These are phyloP conservation scores for Wiebesia pumilae DNA, from an alignment of 1,140 invertebrate genomes.

Conservation along the genomic window DNA sequence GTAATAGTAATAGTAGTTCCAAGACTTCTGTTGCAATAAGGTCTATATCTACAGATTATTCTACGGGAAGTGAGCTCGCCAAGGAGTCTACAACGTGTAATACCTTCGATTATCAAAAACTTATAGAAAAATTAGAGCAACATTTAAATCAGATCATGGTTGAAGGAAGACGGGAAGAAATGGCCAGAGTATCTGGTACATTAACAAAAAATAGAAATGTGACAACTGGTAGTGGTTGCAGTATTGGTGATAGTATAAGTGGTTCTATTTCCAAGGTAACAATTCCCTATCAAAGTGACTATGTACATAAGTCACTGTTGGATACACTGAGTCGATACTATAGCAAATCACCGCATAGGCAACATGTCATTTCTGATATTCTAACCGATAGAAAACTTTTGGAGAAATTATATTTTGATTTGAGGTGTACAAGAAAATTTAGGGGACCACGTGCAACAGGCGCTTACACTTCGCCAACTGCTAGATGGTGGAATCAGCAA, in stretches of 20 bases:
- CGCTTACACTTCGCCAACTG: slow-evolving; percentile 68
- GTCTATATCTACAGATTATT: slow-evolving; percentile 25
- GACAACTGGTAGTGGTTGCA: background rate
- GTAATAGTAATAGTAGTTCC: background rate
- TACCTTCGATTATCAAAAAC: slow-evolving; percentile 78
- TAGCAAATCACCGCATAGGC: slow-evolving; percentile 78
- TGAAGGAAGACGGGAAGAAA: slow-evolving; percentile 60
- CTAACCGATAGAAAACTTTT: slow-evolving; percentile 82
- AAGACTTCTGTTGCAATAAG: slow-evolving; percentile 18
- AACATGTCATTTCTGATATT: slow-evolving; percentile 82
- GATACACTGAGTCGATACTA: slow-evolving; percentile 82
- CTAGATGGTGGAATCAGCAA: slow-evolving; percentile 66
- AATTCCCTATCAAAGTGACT: slow-evolving; percentile 74
- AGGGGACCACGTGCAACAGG: slow-evolving; percentile 74
- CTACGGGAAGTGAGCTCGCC: slow-evolving; percentile 15
- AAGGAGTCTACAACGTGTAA: slow-evolving; percentile 55
- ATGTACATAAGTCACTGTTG: slow-evolving; percentile 78
- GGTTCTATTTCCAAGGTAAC: slow-evolving; percentile 57
- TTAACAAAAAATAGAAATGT: background rate
- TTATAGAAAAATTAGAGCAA: slow-evolving; percentile 80
- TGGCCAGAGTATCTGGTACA: background rate
- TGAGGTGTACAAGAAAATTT: slow-evolving; percentile 82
- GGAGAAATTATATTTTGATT: slow-evolving; percentile 83
- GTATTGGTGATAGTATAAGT: slow-evolving; percentile 49
- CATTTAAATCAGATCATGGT: slow-evolving; percentile 77